A percentile compares a stretch with the other conserved stretches of the same genome.
Conservation (phyloP, 1,140 invertebrate species). For the Lasioglossum albipes region DNA sequence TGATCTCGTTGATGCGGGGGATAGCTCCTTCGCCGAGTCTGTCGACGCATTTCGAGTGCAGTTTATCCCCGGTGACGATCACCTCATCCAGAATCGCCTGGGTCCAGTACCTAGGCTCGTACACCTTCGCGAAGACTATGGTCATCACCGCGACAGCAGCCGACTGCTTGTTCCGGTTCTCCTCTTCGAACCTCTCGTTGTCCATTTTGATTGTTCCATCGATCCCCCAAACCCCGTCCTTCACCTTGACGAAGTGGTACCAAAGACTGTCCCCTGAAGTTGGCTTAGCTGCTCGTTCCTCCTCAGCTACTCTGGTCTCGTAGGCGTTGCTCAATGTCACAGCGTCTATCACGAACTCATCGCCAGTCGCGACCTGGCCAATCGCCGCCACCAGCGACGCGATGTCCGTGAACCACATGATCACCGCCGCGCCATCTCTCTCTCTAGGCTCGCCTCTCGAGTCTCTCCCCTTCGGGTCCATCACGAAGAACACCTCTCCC, state of each 20-base stretch:
- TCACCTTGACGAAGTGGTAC: slow-evolving; percentile 68
- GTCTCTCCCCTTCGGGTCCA: slow-evolving; percentile 72
- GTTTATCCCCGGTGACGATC: slow-evolving; percentile 68
- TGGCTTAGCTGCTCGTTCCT: slow-evolving; percentile 39
- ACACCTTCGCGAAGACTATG: slow-evolving; percentile 72
- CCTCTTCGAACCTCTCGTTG: slow-evolving; percentile 58
- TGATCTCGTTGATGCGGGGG: slow-evolving; percentile 65
- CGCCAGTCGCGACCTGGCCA: neutral
- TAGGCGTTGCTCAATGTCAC: slow-evolving; percentile 65
- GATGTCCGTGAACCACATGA: slow-evolving; percentile 69
- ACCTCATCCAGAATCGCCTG: slow-evolving; percentile 68
- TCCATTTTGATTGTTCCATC: slow-evolving; percentile 52
- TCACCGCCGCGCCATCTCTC: slow-evolving; percentile 61
- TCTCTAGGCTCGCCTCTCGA: slow-evolving; percentile 53
- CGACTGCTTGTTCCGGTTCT: slow-evolving; percentile 61
- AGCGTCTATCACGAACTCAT: slow-evolving; percentile 66
- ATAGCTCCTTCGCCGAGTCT: slow-evolving; percentile 43
- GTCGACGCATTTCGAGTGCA: slow-evolving; percentile 66
- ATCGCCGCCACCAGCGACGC: slow-evolving; percentile 50
- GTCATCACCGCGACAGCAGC: slow-evolving; percentile 68
- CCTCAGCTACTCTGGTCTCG: slow-evolving; percentile 58
- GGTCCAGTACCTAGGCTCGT: slow-evolving; percentile 68
- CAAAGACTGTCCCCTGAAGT: slow-evolving; percentile 63
- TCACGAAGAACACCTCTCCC: slow-evolving; percentile 65
- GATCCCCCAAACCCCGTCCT: slow-evolving; percentile 68